phyloP scores from a whole-genome alignment of 2,113 vertebrate genomes.

The Pluvianellus socialis region DNA sequence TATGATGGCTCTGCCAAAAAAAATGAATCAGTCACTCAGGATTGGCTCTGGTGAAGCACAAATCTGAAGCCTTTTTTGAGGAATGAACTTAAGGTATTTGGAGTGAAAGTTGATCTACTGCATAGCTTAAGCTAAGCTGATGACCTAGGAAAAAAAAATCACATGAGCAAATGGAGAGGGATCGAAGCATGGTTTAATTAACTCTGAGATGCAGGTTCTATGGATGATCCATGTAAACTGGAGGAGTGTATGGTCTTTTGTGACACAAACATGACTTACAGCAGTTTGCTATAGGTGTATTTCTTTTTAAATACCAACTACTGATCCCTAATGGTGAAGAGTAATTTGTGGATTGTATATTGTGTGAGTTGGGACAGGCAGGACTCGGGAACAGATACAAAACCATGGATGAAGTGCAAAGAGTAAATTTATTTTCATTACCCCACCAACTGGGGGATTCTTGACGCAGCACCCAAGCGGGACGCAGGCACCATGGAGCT shows the following conservation, averaged over 20 bases:
- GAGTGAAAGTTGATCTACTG: conserved; percentile 8
- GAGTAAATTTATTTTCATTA: neutral
- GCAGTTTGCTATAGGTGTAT: neutral
- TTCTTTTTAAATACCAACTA: neutral
- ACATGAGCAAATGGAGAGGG: neutral
- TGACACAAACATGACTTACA: neutral
- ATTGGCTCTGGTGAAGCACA: neutral
- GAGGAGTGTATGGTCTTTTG: neutral
- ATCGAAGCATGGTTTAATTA: neutral
- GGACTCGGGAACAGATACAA: neutral
- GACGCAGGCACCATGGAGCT: neutral
- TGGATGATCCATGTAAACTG: fast-evolving
- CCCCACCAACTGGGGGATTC: neutral
- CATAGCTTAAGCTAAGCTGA: neutral
- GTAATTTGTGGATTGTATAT: neutral
- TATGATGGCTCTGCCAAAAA: neutral
- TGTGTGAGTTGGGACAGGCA: neutral
- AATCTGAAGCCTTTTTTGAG: neutral
- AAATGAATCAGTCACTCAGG: neutral
- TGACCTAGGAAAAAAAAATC: neutral
- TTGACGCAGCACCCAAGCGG: neutral
- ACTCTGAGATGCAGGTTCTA: neutral
- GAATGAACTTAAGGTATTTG: neutral
- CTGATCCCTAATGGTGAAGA: neutral
- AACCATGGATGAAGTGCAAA: neutral